Evolutionary conservation across 2,113 vertebrate species (phyloP), one percentile per base, ranked within the genome.

Genomic region (Poicephalus gulielmi): DNA sequence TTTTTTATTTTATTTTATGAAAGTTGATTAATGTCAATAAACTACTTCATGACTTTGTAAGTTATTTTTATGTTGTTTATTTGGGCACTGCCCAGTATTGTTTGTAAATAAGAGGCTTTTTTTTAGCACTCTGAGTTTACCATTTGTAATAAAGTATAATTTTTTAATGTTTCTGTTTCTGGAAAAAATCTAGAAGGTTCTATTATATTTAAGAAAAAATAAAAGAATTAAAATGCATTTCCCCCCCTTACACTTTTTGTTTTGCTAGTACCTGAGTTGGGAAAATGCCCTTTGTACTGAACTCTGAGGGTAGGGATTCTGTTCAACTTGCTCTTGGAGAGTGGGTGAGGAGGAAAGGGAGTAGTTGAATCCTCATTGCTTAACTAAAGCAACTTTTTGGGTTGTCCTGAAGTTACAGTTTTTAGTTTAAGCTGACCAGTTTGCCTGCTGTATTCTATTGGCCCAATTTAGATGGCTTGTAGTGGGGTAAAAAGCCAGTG

Each of bases 91-190:
- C 99, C 99, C 98, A 99, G 98, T 99, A 98, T 98, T 99, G 98
- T 99, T 98, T 99, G 99, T 99, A 99, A 98, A 99, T 99, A 99
- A 99, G 99, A 99, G 98, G 98, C 86, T 96, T 96, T 96, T 94
- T 98, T 98, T 98, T 98, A 99, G 98, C 98, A 99, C 99, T 99
- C 97, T 99, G 98, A 98, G 98, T 99, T 99, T 99, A 99, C 99
- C 98, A 98, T 99, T 99, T 99, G 99, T 99, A 99, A 99, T 99
- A 99, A 99, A 99, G 97, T 99, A 98, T 99, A 98, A 99, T 97
- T 98, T 99, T 99, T 99, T 98, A 98, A 98, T 98, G 98, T 99
- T 99, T 97, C 98, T 98, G 98, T 98, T 99, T 98, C 98, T 99
- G 98, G 97, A 96, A 97, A 98, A 98, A 97, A 97, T 98, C 99